A percentile compares a stretch with the other conserved stretches of the same genome.
These are phyloP conservation scores for Ips nitidus DNA, from an alignment of 1,140 invertebrate genomes.

Conservation along the genomic window DNA sequence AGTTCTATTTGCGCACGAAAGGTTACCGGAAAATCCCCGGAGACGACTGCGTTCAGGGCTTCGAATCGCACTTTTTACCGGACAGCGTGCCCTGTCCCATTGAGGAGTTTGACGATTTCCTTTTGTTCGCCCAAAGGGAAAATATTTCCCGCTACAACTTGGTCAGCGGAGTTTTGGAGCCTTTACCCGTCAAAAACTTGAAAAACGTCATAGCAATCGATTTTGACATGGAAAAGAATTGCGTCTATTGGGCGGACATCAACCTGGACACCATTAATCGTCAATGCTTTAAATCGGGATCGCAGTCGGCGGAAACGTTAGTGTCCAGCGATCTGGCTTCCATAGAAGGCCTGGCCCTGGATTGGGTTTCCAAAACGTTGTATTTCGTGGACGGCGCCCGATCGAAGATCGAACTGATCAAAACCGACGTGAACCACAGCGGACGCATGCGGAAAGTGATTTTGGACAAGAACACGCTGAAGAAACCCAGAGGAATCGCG, in stretches of 20 bases:
- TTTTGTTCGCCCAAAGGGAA: conserved; percentile 75
- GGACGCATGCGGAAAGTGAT: conserved; percentile 79
- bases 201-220: conserved; percentile 86
- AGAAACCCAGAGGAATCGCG: conserved; percentile 85
- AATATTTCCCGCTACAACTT: conserved; percentile 75
- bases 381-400: conserved; percentile 87
- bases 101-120: conserved; percentile 70
- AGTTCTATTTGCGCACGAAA: conserved; percentile 79
- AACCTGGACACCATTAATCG: conserved; percentile 77
- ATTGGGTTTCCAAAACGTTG: conserved; percentile 91
- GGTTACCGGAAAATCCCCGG: conserved; percentile 83
- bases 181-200: conserved; percentile 69
- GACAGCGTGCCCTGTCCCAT: conserved; percentile 68
- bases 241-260: conserved; percentile 88
- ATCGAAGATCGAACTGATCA: conserved; percentile 77
- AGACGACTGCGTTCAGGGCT: conserved; percentile 73
- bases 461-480: conserved; percentile 67
- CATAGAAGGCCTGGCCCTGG: conserved; percentile 89
- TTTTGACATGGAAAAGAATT: conserved; percentile 83
- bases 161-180: conserved; percentile 59
- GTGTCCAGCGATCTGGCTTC: conserved; percentile 74
- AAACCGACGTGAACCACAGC: conserved; percentile 65
- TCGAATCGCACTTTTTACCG: conserved; percentile 69
- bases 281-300: conserved; percentile 72
- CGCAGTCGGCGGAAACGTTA: conserved; percentile 59